These are phyloP conservation scores for Epiperipatus broadwayi DNA, from an alignment of 2,888 invertebrate species.

Conservation along the genomic window DNA sequence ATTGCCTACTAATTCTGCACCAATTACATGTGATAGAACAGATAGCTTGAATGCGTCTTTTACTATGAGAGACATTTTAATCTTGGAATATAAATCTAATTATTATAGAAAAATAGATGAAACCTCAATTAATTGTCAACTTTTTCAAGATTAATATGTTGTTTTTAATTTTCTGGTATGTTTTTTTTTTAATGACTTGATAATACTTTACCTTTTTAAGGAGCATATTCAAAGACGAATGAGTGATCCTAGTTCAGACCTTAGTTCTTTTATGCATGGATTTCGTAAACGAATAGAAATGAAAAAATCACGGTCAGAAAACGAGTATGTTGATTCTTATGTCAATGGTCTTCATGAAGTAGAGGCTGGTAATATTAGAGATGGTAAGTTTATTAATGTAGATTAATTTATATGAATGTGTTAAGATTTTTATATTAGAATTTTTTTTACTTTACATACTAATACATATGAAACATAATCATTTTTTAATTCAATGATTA, in stretches of 20 bases:
- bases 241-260: conserved; percentile 79
- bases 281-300: conserved; percentile 43
- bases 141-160: conserved; percentile 14
- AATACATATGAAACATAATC: no score
- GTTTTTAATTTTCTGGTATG: conserved; percentile 12
- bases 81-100: conserved; percentile 7
- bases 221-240: conserved; percentile 44
- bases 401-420: conserved; percentile 12
- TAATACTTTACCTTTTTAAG: no score
- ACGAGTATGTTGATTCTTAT: conserved; percentile 69
- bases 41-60: conserved; percentile 59
- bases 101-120: conserved; percentile 7
- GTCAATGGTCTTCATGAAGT: conserved; percentile 69
- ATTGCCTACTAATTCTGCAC: no score
- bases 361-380: conserved; percentile 75
- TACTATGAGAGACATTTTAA: conserved; percentile 53
- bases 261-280: conserved; percentile 61
- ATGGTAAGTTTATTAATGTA: conserved; percentile 63
- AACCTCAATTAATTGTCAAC: no score
- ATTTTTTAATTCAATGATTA: no score
- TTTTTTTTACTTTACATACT: no score
- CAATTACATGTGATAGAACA: no score
- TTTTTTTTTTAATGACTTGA: no score
- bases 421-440: conserved; percentile 5
- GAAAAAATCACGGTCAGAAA: conserved; percentile 61